These are phyloP conservation scores for Lophochroa leadbeateri DNA, from an alignment of 2,113 vertebrate genomes.

Conservation along the genomic window DNA sequence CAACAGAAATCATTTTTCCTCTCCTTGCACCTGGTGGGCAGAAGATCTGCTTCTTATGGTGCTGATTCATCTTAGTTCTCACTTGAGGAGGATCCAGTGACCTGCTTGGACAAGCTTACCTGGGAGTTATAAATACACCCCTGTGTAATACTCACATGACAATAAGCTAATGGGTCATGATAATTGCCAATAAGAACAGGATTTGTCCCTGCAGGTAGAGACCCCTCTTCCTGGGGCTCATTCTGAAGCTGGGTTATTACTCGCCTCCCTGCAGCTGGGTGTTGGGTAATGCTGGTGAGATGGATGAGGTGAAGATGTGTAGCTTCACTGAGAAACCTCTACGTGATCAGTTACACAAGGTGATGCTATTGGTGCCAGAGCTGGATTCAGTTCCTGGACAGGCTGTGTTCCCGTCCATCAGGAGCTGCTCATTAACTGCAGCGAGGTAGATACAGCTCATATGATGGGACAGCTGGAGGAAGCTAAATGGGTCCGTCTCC, in stretches of 20 bases:
- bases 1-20: neutral
- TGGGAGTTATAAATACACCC: constrained; percentile 6
- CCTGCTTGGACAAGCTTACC: constrained; percentile 58
- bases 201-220: constrained; percentile 27
- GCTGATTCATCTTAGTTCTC: constrained; percentile 48
- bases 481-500: neutral
- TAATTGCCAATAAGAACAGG: neutral
- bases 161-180: neutral
- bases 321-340: neutral
- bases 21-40: constrained; percentile 33
- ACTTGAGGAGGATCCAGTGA: constrained; percentile 27
- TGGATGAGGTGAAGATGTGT: neutral
- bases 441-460: neutral
- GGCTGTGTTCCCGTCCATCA: neutral
- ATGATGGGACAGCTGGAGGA: neutral
- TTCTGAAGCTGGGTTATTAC: neutral
- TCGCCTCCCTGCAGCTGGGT: neutral
- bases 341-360: neutral
- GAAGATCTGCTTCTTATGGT: neutral
- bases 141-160: neutral
- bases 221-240: neutral
- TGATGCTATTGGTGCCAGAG: neutral
- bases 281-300: neutral
- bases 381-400: neutral
- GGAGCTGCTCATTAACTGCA: neutral